Percentiles rank a stretch among this genome's conserved stretches.
These are phyloP conservation scores for Apocrypta bakeri DNA, from an alignment of 1,140 invertebrate species.

Conservation along the genomic window DNA sequence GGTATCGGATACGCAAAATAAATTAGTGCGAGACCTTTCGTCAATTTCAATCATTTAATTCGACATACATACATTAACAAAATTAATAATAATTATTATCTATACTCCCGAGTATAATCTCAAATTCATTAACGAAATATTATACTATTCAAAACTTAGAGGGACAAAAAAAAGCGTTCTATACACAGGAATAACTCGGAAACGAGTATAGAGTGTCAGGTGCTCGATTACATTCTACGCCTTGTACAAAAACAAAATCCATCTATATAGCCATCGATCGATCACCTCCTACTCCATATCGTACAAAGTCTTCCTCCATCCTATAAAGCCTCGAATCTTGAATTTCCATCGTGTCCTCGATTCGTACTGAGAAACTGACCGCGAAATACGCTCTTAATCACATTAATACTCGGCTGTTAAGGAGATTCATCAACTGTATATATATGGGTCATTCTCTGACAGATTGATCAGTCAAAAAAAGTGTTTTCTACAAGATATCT, in stretches of 20 bases:
- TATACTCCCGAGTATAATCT: too few species aligned
- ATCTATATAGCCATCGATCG: neutral
- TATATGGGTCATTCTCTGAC: too few species aligned
- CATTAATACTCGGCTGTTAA: slow-evolving; percentile 12
- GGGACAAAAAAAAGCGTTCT: too few species aligned
- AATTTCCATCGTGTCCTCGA: neutral
- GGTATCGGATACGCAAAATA: too few species aligned
- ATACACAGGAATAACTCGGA: neutral
- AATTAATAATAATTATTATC: too few species aligned
- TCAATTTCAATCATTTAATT: too few species aligned
- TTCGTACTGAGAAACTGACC: slow-evolving; percentile 19
- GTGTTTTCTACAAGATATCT: too few species aligned
- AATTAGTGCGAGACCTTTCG: too few species aligned
- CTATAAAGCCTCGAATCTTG: neutral
- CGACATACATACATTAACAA: too few species aligned
- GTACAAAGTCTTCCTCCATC: neutral
- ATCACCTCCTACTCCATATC: neutral
- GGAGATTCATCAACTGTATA: neutral
- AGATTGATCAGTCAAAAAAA: too few species aligned
- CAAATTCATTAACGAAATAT: too few species aligned
- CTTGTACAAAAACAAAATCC: neutral
- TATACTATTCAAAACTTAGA: too few species aligned
- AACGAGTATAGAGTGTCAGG: neutral
- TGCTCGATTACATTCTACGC: neutral
- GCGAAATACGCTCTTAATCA: slow-evolving; percentile 44